Evolutionary conservation across 35 echinoderm and acorn worm species (phyloP).

Genomic region (Anneissia japonica): DNA sequence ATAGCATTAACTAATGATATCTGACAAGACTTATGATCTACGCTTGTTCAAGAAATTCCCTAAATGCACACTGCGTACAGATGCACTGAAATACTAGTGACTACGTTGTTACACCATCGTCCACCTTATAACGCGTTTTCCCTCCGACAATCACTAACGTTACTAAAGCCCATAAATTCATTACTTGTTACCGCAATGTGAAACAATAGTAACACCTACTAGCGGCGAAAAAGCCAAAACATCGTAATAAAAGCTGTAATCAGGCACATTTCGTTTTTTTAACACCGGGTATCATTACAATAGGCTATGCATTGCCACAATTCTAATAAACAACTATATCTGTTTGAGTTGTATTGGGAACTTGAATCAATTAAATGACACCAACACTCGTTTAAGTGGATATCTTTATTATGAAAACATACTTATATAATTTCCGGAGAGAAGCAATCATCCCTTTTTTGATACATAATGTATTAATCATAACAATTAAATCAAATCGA

Average conservation of each 20-base stretch:
- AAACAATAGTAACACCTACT: background rate
- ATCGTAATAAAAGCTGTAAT: background rate
- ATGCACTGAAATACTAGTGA: background rate
- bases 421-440: too few relatives aligned
- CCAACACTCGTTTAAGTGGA: too few relatives aligned
- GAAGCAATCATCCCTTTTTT: too few relatives aligned
- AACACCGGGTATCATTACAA: too few relatives aligned
- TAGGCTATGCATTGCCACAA: too few relatives aligned
- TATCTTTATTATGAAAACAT: too few relatives aligned
- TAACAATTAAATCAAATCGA: too few relatives aligned
- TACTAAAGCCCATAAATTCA: background rate
- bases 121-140: background rate
- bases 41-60: background rate
- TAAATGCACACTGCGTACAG: background rate
- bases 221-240: background rate
- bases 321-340: too few relatives aligned
- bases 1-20: background rate
- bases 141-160: background rate
- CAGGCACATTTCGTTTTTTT: too few relatives aligned
- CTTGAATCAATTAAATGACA: too few relatives aligned
- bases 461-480: too few relatives aligned
- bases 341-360: too few relatives aligned
- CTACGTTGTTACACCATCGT: background rate
- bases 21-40: background rate
- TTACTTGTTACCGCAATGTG: background rate